These are phyloP conservation scores for Salvator merianae DNA, from an alignment of 2,113 vertebrate species.

Conservation along the genomic window DNA sequence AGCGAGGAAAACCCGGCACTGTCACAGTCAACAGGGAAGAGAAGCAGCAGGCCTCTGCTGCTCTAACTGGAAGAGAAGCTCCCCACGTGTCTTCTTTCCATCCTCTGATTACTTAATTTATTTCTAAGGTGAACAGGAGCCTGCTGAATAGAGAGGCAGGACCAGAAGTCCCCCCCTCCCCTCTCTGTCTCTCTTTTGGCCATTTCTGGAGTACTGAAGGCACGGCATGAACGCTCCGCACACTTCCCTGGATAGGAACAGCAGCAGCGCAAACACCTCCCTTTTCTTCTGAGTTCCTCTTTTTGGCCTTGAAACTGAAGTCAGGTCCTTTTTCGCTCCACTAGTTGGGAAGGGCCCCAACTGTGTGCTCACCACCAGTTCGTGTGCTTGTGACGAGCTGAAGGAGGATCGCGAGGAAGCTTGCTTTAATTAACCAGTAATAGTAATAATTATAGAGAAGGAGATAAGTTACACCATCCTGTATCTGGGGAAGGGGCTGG, in stretches of 20 bases:
- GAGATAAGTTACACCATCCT: slow-evolving; percentile 34
- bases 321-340: slow-evolving; percentile 59
- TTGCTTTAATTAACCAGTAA: slow-evolving; percentile 56
- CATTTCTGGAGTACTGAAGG: slow-evolving; percentile 70
- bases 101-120: slow-evolving; percentile 80
- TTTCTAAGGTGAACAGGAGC: slow-evolving; percentile 76
- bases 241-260: slow-evolving; percentile 73
- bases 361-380: slow-evolving; percentile 53
- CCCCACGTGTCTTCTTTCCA: slow-evolving; percentile 79
- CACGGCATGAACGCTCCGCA: slow-evolving; percentile 69
- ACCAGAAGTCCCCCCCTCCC: slow-evolving; percentile 37
- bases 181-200: slow-evolving; percentile 54
- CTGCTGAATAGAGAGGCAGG: slow-evolving; percentile 70
- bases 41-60: slow-evolving; percentile 51
- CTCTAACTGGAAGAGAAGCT: slow-evolving; percentile 70
- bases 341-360: slow-evolving; percentile 28
- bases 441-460: slow-evolving; percentile 16
- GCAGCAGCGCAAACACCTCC: slow-evolving; percentile 42
- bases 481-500: not conserved
- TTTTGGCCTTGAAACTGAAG: slow-evolving; percentile 52
- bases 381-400: slow-evolving; percentile 44
- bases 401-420: slow-evolving; percentile 49
- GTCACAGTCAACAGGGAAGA: slow-evolving; percentile 60
- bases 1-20: slow-evolving; percentile 62
- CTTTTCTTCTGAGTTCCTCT: slow-evolving; percentile 63